phyloP scores from a whole-genome alignment of 2,888 invertebrate genomes.

The Silvanus unidentatus region DNA sequence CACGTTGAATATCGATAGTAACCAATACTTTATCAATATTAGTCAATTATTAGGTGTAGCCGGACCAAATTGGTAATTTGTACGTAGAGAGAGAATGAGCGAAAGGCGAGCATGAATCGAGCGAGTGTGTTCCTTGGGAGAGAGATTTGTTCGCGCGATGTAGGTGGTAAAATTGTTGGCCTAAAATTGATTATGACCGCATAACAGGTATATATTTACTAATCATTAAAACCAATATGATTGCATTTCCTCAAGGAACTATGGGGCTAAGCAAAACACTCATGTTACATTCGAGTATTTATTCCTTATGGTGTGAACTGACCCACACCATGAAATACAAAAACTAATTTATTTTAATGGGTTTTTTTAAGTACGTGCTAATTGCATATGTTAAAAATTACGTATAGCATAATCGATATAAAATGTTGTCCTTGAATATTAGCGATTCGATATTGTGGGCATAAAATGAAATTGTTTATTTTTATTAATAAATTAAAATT shows the following conservation, averaged over 20 bases:
- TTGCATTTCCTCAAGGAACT: constrained; percentile 3
- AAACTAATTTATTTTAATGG: constrained; percentile 4
- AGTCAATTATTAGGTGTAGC: constrained; percentile 24
- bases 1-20: constrained; percentile 22
- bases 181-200: constrained; percentile 22
- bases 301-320: constrained; percentile 3
- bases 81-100: constrained; percentile 1
- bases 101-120: background rate
- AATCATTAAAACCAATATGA: constrained; percentile 5
- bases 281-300: background rate
- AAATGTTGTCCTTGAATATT: too few species aligned
- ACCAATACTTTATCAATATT: constrained; percentile 27
- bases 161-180: constrained; percentile 23
- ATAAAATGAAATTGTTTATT: background rate
- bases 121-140: background rate
- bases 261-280: background rate
- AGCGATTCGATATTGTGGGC: too few species aligned
- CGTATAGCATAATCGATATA: too few species aligned
- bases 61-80: constrained; percentile 24
- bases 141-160: constrained; percentile 10
- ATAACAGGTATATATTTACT: constrained; percentile 21
- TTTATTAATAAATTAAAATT: background rate
- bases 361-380: background rate
- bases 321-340: background rate
- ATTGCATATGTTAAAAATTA: too few species aligned